Percentiles rank a stretch among this genome's conserved stretches.
These are phyloP conservation scores for Phengaris arion DNA, from an alignment of 2,888 invertebrate species.

Conservation along the genomic window DNA sequence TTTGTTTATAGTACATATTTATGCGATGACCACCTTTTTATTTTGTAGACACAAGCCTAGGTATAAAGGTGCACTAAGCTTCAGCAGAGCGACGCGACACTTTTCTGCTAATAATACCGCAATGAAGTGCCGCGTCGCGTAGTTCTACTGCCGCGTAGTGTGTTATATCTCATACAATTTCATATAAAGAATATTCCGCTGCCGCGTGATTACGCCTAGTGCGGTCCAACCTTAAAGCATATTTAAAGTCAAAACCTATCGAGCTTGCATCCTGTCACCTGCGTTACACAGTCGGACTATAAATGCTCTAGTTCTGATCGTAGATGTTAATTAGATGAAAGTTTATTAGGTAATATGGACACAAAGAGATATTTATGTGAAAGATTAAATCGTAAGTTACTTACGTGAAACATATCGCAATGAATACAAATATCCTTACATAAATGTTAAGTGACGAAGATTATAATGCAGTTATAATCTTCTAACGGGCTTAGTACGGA, in stretches of 20 bases:
- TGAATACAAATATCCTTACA: constrained; percentile 24
- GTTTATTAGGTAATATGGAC: constrained; percentile 32
- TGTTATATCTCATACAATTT: too few relatives aligned
- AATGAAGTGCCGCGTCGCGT: too few relatives aligned
- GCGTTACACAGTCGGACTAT: constrained; percentile 15
- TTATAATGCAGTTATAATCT: background rate
- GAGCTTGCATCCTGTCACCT: constrained; percentile 2
- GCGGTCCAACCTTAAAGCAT: background rate
- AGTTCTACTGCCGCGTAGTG: too few relatives aligned
- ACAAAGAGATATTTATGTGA: constrained; percentile 23
- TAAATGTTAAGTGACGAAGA: background rate
- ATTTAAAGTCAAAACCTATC: background rate
- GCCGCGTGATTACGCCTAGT: too few relatives aligned
- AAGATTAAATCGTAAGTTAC: constrained; percentile 18
- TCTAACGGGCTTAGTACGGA: too few relatives aligned
- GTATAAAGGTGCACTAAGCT: too few relatives aligned
- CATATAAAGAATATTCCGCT: too few relatives aligned
- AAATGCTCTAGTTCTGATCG: constrained; percentile 35
- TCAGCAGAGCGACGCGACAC: too few relatives aligned
- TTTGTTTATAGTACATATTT: too few relatives aligned
- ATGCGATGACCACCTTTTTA: too few relatives aligned
- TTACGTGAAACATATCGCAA: constrained; percentile 22
- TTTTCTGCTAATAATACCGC: too few relatives aligned
- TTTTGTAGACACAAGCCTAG: too few relatives aligned
- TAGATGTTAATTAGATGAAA: constrained; percentile 37